Percentiles rank a stretch among this genome's conserved stretches.
phyloP scores from a whole-genome alignment of 2,888 invertebrate genomes.

The Drosophila barbarae region DNA sequence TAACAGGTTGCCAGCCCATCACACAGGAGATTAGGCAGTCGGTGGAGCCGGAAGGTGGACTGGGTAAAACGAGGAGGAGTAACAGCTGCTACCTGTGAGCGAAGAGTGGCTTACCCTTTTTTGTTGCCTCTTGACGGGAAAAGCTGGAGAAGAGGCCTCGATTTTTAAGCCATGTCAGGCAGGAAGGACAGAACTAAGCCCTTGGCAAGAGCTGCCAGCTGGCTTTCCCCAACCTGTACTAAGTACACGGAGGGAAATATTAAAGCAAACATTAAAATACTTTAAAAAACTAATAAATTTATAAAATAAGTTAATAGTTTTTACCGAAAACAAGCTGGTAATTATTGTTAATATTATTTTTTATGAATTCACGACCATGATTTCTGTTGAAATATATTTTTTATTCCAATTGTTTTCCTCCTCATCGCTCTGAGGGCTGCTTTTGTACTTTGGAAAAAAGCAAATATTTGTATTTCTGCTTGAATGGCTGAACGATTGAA shows the following conservation, averaged over 20 bases:
- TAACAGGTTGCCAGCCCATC: conserved; percentile 67
- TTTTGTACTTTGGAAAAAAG: conserved; percentile 61
- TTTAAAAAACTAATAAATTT: background rate
- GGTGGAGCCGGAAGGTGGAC: conserved; percentile 17
- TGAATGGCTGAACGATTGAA: conserved; percentile 70
- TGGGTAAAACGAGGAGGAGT: conserved; percentile 26
- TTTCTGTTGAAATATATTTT: background rate
- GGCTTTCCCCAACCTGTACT: conserved; percentile 19
- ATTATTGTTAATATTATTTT: background rate
- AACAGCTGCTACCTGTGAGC: conserved; percentile 50
- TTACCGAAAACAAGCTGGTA: background rate
- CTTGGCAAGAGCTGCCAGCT: conserved; percentile 32
- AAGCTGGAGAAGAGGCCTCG: conserved; percentile 47
- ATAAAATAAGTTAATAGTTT: background rate
- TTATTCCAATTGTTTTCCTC: conserved; percentile 1
- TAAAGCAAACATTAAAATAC: background rate
- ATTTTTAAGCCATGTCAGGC: conserved; percentile 67
- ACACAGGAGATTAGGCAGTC: conserved; percentile 65
- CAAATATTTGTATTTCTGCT: conserved; percentile 73
- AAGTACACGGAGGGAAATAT: background rate
- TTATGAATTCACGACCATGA: background rate
- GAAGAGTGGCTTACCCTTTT: conserved; percentile 57
- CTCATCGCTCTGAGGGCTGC: conserved; percentile 20
- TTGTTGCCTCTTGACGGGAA: conserved; percentile 26
- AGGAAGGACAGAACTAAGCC: conserved; percentile 53